Evolutionary conservation across 2,888 invertebrate species (phyloP), one percentile per base, ranked within the genome.

Genomic region (Drosophila gaucha): DNA sequence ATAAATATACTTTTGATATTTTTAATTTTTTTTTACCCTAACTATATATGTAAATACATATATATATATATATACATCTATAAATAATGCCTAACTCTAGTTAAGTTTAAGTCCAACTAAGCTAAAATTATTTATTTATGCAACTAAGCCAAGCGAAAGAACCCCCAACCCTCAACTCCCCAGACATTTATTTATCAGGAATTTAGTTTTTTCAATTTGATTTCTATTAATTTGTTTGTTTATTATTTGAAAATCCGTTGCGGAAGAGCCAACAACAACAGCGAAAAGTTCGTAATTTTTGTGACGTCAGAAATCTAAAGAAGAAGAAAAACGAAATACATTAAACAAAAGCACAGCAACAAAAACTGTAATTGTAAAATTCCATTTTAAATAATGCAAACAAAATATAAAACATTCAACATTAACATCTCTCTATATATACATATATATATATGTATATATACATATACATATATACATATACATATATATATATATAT

Each of bases 281-380:
- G 86, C 87, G 66, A 85, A 80, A 67, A 47, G 83, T 80, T 74
- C 73, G 85, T 76, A 88, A 91, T 91, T 91, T 91, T 91, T 91
- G 89, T 91, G 91, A 91, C 91, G 91, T 91, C 91, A 89, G 89
- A 89, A 91, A 91, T 89, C 82, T 80, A 85, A 89, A 55, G 57
- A n/a, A 75, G 65, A 51, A 74, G 46, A 64, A 55, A 39, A 62
- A 59, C 67, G 54, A 62, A 57, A 36, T 33, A 57, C 54, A 64
- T n/a, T n/a, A 57, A 24, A 20, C 8, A 28, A 28, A n/a, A n/a
- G n/a, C 28, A 28, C 22, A 41, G 54, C 38, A 52, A 60, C 20
- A 65, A 52, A 38, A 64, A 60, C 50, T 63, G 47, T 47, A 60
- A 58, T 47, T 28, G 33, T 50, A 0, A 31, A 56, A 63, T 49